Percentiles rank a stretch among this genome's conserved stretches.
phyloP scores from a whole-genome alignment of 2,888 invertebrate genomes.

The Stramonita haemastoma region DNA sequence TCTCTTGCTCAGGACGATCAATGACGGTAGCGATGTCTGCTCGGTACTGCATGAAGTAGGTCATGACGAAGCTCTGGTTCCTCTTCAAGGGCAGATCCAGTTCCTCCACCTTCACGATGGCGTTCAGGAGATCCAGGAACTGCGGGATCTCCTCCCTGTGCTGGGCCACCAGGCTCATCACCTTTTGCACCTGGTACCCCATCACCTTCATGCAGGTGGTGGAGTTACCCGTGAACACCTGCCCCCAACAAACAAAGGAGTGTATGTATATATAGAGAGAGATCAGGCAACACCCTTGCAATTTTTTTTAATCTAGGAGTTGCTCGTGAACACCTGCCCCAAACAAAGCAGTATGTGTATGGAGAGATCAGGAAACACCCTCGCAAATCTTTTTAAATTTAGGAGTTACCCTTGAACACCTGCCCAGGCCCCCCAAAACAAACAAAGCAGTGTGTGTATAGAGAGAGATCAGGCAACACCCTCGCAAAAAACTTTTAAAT shows the following conservation, averaged over 20 bases:
- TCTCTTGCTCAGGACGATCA: constrained; percentile 65
- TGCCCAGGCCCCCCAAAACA: too few species aligned
- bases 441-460: too few species aligned
- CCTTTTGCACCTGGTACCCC: constrained; percentile 72
- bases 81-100: constrained; percentile 75
- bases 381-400: too few species aligned
- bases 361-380: too few species aligned
- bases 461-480: too few species aligned
- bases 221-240: constrained; percentile 76
- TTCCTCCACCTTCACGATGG: constrained; percentile 74
- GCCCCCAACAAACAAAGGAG: constrained; percentile 23
- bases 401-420: too few species aligned
- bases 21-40: constrained; percentile 72
- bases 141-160: constrained; percentile 71
- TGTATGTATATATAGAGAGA: too few species aligned
- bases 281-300: too few species aligned
- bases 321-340: too few species aligned
- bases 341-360: too few species aligned
- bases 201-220: constrained; percentile 74
- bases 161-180: constrained; percentile 71
- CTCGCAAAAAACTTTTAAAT: too few species aligned
- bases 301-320: too few species aligned
- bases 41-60: constrained; percentile 76
- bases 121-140: constrained; percentile 74
- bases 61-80: constrained; percentile 76